A percentile compares a stretch with the other conserved stretches of the same genome.
These are phyloP conservation scores for Spodoptera frugiperda DNA, from an alignment of 1,140 invertebrate species.

Conservation along the genomic window DNA sequence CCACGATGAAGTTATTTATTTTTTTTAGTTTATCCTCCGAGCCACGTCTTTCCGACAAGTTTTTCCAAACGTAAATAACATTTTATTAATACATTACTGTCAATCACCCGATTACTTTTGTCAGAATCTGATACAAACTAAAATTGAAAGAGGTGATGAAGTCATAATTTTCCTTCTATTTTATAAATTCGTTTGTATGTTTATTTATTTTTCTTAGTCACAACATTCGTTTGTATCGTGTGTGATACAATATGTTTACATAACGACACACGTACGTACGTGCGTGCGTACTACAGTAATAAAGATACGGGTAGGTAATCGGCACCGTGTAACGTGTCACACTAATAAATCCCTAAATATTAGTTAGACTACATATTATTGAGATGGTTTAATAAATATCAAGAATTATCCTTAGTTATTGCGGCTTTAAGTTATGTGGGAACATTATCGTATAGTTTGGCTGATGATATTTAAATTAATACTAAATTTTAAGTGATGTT, in stretches of 20 bases:
- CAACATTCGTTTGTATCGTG: not conserved
- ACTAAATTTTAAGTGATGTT: not conserved
- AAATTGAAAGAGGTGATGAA: conserved; percentile 21
- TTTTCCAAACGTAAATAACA: conserved; percentile 24
- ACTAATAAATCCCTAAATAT: conserved; percentile 12
- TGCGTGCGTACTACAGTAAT: not conserved
- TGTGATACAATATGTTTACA: conserved; percentile 19
- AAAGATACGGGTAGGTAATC: conserved; percentile 24
- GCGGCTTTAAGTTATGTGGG: not conserved
- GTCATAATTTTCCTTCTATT: conserved; percentile 22
- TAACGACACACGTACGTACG: not conserved
- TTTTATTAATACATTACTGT: conserved; percentile 32
- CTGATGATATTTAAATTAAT: not conserved
- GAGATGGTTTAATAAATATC: conserved; percentile 29
- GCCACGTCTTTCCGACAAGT: conserved; percentile 5
- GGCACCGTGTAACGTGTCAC: conserved; percentile 2
- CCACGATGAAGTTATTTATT: conserved; percentile 18
- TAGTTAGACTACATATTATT: conserved; percentile 18
- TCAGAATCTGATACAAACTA: conserved; percentile 15
- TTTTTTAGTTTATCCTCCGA: not conserved
- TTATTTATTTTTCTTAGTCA: conserved; percentile 47
- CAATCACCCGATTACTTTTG: conserved; percentile 26
- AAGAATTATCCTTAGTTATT: conserved; percentile 6
- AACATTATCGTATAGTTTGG: not conserved
- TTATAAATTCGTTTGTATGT: conserved; percentile 27